phyloP scores from a whole-genome alignment of 2,888 invertebrate species.

The Panopea generosa region DNA sequence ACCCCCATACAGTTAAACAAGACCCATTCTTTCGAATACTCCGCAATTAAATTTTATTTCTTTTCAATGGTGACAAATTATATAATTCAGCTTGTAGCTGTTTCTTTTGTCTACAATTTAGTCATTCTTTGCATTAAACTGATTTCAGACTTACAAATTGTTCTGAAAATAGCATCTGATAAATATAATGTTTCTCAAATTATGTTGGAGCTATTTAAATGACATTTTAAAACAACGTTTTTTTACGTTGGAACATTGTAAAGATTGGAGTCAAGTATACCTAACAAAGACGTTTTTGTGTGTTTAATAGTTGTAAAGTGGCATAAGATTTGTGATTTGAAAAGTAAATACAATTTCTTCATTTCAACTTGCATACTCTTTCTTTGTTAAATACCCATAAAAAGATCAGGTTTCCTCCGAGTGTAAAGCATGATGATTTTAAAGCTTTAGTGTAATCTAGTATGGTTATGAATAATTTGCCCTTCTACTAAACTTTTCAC shows the following conservation, averaged over 20 bases:
- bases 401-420: constrained; percentile 57
- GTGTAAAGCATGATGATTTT: constrained; percentile 46
- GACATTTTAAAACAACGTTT: not conserved
- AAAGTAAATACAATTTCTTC: constrained; percentile 26
- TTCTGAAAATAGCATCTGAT: not conserved
- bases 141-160: too few species aligned
- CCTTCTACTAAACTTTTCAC: constrained; percentile 21
- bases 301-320: not conserved
- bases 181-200: not conserved
- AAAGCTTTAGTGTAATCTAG: constrained; percentile 47
- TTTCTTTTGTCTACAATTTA: too few species aligned
- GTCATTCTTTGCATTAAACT: too few species aligned
- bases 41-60: too few species aligned
- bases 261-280: not conserved
- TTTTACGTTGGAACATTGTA: not conserved
- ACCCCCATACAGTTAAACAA: too few species aligned
- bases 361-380: not conserved
- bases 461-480: constrained; percentile 50
- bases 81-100: too few species aligned
- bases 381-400: constrained; percentile 39
- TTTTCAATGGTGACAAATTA: too few species aligned
- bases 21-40: too few species aligned
- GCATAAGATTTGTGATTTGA: constrained; percentile 11
- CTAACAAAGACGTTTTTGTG: not conserved
- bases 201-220: not conserved